A percentile compares a stretch with the other conserved stretches of the same genome.
Conservation (phyloP, 2,797 vertebrate genomes). For the Microchirus variegatus region DNA sequence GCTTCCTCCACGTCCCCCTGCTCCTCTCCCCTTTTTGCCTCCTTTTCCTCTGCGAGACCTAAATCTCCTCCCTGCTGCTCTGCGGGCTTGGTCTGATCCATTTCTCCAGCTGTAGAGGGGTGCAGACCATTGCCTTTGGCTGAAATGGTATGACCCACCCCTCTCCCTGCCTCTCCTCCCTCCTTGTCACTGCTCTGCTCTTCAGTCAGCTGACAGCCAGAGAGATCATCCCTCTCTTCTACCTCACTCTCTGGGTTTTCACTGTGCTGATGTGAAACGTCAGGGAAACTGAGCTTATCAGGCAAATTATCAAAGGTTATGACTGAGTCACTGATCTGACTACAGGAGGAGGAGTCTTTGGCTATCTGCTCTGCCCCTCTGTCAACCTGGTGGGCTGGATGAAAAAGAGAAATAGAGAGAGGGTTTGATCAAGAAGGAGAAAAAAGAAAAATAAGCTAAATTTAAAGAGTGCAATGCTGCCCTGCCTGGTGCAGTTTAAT, state of each 20-base stretch:
- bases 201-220: constrained; percentile 61
- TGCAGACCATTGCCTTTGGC: constrained; percentile 45
- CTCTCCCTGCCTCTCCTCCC: constrained; percentile 34
- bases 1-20: constrained; percentile 51
- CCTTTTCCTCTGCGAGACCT: constrained; percentile 50
- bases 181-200: constrained; percentile 26
- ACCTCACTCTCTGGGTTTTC: constrained; percentile 55
- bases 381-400: constrained; percentile 54
- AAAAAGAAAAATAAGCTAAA: too few relatives aligned
- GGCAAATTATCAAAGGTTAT: constrained; percentile 62
- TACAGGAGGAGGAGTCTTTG: constrained; percentile 35
- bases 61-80: constrained; percentile 69
- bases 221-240: constrained; percentile 56
- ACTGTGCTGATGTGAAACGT: constrained; percentile 51
- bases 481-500: too few relatives aligned
- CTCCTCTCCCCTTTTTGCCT: constrained; percentile 49
- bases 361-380: constrained; percentile 58
- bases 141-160: constrained; percentile 40
- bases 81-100: constrained; percentile 68
- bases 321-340: constrained; percentile 61
- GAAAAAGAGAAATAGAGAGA: constrained; percentile 16
- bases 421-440: background rate
- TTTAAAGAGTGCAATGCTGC: too few relatives aligned
- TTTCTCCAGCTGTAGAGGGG: constrained; percentile 52
- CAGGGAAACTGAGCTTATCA: constrained; percentile 58